Evolutionary conservation across 1,140 invertebrate species (phyloP).

Genomic region (Temnothorax curvispinosus): DNA sequence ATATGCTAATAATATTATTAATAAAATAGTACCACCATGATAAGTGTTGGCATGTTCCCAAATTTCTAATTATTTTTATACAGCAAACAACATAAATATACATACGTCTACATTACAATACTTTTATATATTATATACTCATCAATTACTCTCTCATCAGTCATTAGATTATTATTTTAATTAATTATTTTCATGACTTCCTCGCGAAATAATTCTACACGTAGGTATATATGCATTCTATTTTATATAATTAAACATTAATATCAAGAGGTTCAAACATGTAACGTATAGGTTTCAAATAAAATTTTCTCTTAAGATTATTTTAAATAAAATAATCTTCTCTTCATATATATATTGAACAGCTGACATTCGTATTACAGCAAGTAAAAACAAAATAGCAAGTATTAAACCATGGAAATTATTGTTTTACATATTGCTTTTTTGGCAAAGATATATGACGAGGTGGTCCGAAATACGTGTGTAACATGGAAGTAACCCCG

Average conservation of each 20-base stretch:
- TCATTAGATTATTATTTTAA: background rate
- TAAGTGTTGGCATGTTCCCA: background rate
- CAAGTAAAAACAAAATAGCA: background rate
- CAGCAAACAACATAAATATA: background rate
- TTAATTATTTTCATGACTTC: background rate
- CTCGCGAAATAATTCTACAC: background rate
- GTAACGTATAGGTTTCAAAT: background rate
- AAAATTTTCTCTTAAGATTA: background rate
- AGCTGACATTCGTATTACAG: background rate
- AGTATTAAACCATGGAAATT: background rate
- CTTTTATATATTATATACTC: background rate
- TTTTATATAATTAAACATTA: background rate
- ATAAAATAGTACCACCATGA: background rate
- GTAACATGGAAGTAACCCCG: conserved; percentile 25
- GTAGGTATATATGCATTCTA: background rate
- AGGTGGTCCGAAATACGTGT: background rate
- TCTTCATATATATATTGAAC: background rate
- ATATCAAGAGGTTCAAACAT: background rate
- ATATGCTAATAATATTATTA: background rate
- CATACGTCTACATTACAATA: background rate
- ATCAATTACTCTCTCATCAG: background rate
- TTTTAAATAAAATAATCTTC: conserved; percentile 4
- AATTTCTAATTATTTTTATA: conserved; percentile 9
- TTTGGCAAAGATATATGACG: background rate
- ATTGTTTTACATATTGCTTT: conserved; percentile 11